Base-by-base conservation (phyloP, 2,113 vertebrate genomes). In the Nannospalax galili region DNA sequence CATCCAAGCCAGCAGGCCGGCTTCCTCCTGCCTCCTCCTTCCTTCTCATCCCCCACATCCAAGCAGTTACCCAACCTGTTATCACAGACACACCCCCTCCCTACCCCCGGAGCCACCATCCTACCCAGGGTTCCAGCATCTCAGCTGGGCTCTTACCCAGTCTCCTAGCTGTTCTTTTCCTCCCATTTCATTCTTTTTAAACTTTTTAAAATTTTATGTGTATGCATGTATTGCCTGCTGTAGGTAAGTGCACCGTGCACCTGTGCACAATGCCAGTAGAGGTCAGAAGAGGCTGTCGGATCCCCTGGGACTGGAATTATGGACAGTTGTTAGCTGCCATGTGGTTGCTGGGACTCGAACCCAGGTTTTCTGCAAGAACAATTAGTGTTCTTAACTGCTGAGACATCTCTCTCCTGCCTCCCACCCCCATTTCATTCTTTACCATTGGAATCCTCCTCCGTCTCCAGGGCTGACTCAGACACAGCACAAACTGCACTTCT, bases 401-500 rank as follows among this genome's bases (percentile, higher is more conserved):
- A n/a, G n/a, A n/a, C n/a, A n/a, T n/a, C n/a, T n/a, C n/a, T n/a
- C n/a, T n/a, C n/a, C n/a, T n/a, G n/a, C n/a, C n/a, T n/a, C n/a
- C n/a, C n/a, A n/a, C n/a, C n/a, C 45, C 19, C 8, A 1, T 24
- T 62, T 35, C 48, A 30, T 84, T 72, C 69, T 84, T 62, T 56
- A 1, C 35, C 30, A 5, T 3, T 9, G 10, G 72, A 19, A 19
- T 24, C 48, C 73, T 52, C 30, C 48, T 62, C 37, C 35, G 37
- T 40, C 65, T 73, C 24, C 60, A 22, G 78, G 5, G 17, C 3
- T 26, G 19, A 52, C 26, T 75, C 90, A 89, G 64, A 65, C 26
- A n/a, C 52, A 19, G 2, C 3, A 0, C 5, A 22, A 74, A 7
- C 28, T 26, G 35, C 7, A 1, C 1, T 26, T 74, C 35, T 5